Evolutionary conservation across 2,113 vertebrate genomes (phyloP), one percentile per base, ranked within the genome.

Genomic region (Trachemys scripta): DNA sequence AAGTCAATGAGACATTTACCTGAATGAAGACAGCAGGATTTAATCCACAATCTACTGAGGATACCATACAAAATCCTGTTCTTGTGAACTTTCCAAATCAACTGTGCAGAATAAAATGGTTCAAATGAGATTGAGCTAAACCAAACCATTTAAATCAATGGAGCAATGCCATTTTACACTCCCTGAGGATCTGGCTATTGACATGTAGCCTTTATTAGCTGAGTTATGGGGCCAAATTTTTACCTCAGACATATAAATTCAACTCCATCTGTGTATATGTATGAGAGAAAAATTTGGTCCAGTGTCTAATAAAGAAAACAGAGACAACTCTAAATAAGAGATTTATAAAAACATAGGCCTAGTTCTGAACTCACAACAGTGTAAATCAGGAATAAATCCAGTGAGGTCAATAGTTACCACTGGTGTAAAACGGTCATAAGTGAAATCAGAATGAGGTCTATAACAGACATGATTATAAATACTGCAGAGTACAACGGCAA

Each of bases 291-390:
- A 78, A 47, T 27, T 94, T 80, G 85, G 31, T 20, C 11, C 45
- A 84, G 29, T 0, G 0, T 0, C 8, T 53, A 86, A 17, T 13
- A 84, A 90, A 72, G 80, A 72, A 92, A 87, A 86, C 6, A 53
- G 89, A 86, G 19, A 7, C 6, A 79, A 31, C 2, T 80, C 80
- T 82, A n/a, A n/a, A 80, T 27, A 27, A 75, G 72, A 85, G 54
- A 82, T 9, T 1, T 4, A 5, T 10, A 84, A 93, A 79, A 93
- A 56, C 19, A 80, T 16, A 22, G 2, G 2, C 82, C 51, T 56
- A 76, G 19, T 51, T 49, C 42, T 86, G 62, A 95, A 88, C 1
- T 82, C 31, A 27, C 25, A 59, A 6, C 20, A 1, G 1, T 25
- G 69, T 69, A 80, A 72, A 38, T 82, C 16, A 57, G 51, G 78